phyloP scores from a whole-genome alignment of 1,140 invertebrate genomes.

The Cydia fagiglandana region DNA sequence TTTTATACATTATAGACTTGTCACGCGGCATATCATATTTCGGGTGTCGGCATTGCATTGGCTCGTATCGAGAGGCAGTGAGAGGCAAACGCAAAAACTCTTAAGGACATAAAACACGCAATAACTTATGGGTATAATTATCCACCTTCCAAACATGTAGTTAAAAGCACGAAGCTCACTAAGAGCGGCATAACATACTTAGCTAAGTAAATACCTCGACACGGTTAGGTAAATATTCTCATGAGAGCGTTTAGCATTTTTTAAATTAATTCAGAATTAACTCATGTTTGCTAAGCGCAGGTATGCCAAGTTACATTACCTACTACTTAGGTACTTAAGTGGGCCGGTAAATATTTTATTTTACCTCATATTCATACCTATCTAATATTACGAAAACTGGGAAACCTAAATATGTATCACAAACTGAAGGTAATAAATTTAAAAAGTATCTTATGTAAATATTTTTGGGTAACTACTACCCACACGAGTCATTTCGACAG shows the following conservation, averaged over 20 bases:
- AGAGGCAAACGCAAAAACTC: constrained; percentile 46
- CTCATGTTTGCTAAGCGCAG: background rate
- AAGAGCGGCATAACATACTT: constrained; percentile 11
- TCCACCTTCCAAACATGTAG: constrained; percentile 26
- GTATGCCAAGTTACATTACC: background rate
- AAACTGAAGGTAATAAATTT: no score
- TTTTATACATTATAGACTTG: background rate
- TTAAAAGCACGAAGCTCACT: constrained; percentile 14
- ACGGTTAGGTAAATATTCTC: constrained; percentile 17
- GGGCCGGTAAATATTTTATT: background rate
- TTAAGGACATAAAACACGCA: constrained; percentile 47
- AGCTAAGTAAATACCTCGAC: background rate
- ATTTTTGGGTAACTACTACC: no score
- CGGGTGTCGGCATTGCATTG: constrained; percentile 19
- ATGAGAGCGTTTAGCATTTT: constrained; percentile 10
- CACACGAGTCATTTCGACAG: no score
- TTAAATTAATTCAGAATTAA: background rate
- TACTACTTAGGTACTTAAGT: background rate
- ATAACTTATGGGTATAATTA: constrained; percentile 8
- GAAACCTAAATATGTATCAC: no score
- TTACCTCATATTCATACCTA: no score
- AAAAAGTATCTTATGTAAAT: no score
- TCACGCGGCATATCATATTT: background rate
- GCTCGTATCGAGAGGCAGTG: constrained; percentile 37
- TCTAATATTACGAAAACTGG: no score